Base-by-base conservation (phyloP, 2,797 vertebrate species). In the Enteromius anoplus region DNA sequence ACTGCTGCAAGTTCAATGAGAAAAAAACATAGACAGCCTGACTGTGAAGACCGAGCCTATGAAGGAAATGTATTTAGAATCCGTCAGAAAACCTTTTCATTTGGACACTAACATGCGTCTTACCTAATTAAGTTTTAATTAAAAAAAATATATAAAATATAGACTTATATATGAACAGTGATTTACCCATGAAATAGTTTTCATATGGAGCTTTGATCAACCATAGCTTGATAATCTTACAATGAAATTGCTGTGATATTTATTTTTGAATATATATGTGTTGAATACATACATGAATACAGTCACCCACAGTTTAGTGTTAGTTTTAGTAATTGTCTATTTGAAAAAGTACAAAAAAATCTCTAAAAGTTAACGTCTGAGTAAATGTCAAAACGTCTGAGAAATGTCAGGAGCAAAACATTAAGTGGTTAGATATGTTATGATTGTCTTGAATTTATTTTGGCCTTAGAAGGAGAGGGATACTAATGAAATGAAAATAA, bases 1-100 rank as follows among this genome's bases (percentile, higher is more conserved):
- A 95, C 90, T 91, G 91, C 91, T 92, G 94, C 95, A 94, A 88
- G 90, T 96, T 94, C 88, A 79, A 94, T 94, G 94, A 26, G 1
- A 26, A 26, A 82, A 84, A 80, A 80, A 53, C 80, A 82, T 34
- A 94, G 94, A 95, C 93, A 93, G 93, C 94, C 93, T 94, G 95
- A 93, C 93, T 92, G 92, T 90, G 84, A 83, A 91, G 94, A 94
- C 93, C 86, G 49, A 65, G 72, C 17, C 49, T 82, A 66, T 81
- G 77, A 85, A 40, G 19, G 40, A 91, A 90, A 93, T 85, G 89
- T 90, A 92, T 93, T 93, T 93, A 93, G 90, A 91, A 47, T 81
- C 93, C 91, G 94, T 95, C 93, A 94, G 90, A 95, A 95, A 89
- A 88, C 78, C 90, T 95, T 93, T 93, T 90, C 85, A 90, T 88